phyloP scores from a whole-genome alignment of 2,113 vertebrate genomes.

The Thunnus thynnus region DNA sequence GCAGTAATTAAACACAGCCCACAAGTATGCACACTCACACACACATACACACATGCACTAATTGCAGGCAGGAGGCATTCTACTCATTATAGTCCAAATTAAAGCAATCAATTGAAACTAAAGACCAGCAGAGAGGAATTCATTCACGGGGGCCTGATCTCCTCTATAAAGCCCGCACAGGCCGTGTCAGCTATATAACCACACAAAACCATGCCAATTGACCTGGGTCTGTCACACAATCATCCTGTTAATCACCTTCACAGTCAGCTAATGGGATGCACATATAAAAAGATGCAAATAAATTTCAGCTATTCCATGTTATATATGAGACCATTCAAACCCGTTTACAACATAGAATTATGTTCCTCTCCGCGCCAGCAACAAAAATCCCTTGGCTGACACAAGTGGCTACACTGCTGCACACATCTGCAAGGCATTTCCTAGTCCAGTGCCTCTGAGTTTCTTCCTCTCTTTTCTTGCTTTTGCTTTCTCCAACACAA shows the following conservation, averaged over 20 bases:
- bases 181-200: constrained; percentile 58
- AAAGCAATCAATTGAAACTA: constrained; percentile 79
- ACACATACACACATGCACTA: constrained; percentile 46
- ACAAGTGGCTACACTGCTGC: constrained; percentile 50
- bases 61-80: constrained; percentile 72
- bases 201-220: constrained; percentile 30
- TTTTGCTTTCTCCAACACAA: constrained; percentile 52
- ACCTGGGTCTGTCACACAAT: constrained; percentile 47
- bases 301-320: constrained; percentile 4
- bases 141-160: constrained; percentile 51
- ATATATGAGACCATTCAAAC: constrained; percentile 21
- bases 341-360: constrained; percentile 36
- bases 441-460: constrained; percentile 42
- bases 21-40: constrained; percentile 38
- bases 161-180: constrained; percentile 47
- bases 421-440: constrained; percentile 80
- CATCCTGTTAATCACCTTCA: constrained; percentile 57
- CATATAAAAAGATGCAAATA: constrained; percentile 11
- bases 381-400: constrained; percentile 61
- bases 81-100: constrained; percentile 75
- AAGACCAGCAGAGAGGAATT: constrained; percentile 72
- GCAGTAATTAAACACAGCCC: constrained; percentile 78
- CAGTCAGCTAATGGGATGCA: constrained; percentile 31
- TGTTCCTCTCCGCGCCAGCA: constrained; percentile 33
- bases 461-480: constrained; percentile 40